phyloP scores from a whole-genome alignment of 2,113 vertebrate genomes.

The Peromyscus maniculatus region DNA sequence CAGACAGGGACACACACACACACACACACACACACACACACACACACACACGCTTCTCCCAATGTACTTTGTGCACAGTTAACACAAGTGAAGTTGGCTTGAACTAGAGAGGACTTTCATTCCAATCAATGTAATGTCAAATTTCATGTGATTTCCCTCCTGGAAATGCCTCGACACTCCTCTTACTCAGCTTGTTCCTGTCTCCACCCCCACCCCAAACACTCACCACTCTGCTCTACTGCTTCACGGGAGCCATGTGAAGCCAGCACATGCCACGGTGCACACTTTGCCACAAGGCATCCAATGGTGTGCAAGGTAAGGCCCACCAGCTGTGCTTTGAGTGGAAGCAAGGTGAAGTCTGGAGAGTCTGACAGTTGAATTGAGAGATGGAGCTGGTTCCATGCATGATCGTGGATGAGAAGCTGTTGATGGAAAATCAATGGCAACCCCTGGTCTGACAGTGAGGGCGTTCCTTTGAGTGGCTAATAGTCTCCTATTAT shows the following conservation, averaged over 20 bases:
- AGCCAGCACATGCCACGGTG: neutral
- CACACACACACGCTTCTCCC: neutral
- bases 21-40: neutral
- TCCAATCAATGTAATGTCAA: too few species aligned
- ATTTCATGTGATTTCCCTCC: neutral
- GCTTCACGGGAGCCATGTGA: neutral
- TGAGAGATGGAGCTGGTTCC: neutral
- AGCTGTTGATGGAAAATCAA: neutral
- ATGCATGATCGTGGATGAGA: neutral
- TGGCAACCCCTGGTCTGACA: neutral
- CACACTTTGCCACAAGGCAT: neutral
- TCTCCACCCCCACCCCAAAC: neutral
- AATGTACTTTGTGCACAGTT: neutral
- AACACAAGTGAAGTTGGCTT: neutral
- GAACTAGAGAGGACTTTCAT: neutral
- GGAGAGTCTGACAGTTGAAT: neutral
- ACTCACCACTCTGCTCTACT: neutral
- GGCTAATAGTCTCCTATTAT: neutral
- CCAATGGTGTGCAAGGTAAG: rapidly evolving
- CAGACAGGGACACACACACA: neutral
- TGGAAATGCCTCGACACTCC: neutral
- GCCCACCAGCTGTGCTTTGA: neutral
- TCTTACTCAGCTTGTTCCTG: neutral
- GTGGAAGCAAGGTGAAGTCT: neutral
- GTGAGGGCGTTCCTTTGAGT: neutral